phyloP scores from a whole-genome alignment of 1,140 invertebrate genomes.

The Elysia chlorotica region DNA sequence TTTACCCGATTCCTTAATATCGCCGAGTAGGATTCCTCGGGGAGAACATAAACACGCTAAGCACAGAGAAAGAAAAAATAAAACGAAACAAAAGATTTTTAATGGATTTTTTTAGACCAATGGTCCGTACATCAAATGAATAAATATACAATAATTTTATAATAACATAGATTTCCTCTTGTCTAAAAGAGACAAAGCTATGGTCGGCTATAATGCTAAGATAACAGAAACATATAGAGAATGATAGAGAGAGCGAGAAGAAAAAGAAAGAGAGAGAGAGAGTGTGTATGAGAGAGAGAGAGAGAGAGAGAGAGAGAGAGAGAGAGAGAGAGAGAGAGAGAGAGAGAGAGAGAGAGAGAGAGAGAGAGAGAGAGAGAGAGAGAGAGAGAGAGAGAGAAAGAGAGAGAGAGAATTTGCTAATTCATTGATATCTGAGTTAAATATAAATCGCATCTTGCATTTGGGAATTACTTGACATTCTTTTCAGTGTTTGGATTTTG shows the following conservation, averaged over 20 bases:
- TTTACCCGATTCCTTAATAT: too few relatives aligned
- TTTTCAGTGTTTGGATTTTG: too few relatives aligned
- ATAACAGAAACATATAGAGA: too few relatives aligned
- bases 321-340: neutral
- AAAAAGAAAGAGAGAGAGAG: neutral
- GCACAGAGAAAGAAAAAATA: neutral
- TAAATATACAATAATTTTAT: too few relatives aligned
- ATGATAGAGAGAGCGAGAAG: neutral
- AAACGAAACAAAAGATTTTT: neutral
- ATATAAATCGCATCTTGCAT: too few relatives aligned
- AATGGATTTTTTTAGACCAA: neutral
- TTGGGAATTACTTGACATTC: too few relatives aligned
- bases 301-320: neutral
- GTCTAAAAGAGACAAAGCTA: too few relatives aligned
- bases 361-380: neutral
- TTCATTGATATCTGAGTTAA: too few relatives aligned
- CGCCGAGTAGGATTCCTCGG: too few relatives aligned
- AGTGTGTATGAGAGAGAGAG: neutral
- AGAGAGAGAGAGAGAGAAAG: neutral
- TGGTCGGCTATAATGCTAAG: too few relatives aligned
- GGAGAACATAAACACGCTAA: too few relatives aligned
- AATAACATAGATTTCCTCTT: neutral
- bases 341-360: neutral
- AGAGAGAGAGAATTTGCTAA: constrained; percentile 9
- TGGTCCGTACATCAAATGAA: neutral